Conservation (phyloP, 1,140 invertebrate genomes). For the Orius insidiosus region DNA sequence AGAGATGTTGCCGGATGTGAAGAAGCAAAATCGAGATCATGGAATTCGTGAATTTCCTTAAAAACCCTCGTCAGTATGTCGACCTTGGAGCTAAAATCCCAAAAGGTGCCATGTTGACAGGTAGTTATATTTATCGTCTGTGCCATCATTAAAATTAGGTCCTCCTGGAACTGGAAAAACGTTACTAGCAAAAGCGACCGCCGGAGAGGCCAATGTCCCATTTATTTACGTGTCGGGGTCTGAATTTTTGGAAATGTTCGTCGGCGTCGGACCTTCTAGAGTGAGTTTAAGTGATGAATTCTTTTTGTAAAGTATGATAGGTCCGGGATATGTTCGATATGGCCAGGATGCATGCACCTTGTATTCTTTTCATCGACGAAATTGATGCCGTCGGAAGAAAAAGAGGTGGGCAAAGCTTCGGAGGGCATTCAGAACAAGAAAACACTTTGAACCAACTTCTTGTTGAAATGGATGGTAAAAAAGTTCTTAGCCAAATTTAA, state of each 20-base stretch:
- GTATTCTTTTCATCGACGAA: constrained; percentile 99
- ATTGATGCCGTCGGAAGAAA: constrained; percentile 98
- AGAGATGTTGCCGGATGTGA: constrained; percentile 99
- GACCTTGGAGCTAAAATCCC: constrained; percentile 98
- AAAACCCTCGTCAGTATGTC: constrained; percentile 96
- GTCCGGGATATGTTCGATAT: constrained; percentile 91
- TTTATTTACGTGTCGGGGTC: constrained; percentile 97
- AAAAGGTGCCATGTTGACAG: constrained; percentile 80
- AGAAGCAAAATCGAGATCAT: constrained; percentile 99
- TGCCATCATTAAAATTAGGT: constrained; percentile 30
- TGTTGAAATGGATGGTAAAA: constrained; percentile 93
- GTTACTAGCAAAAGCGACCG: constrained; percentile 92
- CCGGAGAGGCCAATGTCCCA: constrained; percentile 96
- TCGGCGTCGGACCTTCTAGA: constrained; percentile 96
- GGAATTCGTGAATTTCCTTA: constrained; percentile 99
- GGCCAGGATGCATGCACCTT: constrained; percentile 94
- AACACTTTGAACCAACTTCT: constrained; percentile 97
- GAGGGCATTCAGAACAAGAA: constrained; percentile 96
- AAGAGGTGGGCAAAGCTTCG: constrained; percentile 79
- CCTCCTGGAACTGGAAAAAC: constrained; percentile 98
- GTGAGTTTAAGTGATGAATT: constrained; percentile 32
- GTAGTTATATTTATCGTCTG: constrained; percentile 22
- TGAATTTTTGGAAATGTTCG: constrained; percentile 99
- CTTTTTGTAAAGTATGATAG: constrained; percentile 22
- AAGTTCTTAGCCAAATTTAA: background rate